Evolutionary conservation across 64 coral and sea anemone species (phyloP).

Genomic region (Orbicella faveolata): DNA sequence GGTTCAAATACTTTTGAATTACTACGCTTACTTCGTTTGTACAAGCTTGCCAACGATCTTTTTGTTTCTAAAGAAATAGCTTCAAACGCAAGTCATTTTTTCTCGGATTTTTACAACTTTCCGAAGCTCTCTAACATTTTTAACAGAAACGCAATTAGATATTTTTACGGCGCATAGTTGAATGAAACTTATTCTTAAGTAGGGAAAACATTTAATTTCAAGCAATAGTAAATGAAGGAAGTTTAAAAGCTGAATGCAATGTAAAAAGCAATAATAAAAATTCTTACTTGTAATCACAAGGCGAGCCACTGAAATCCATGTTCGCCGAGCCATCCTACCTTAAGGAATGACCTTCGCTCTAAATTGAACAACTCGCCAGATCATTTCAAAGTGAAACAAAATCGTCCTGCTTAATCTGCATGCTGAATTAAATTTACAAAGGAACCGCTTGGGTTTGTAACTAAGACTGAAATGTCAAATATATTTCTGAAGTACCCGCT

Average conservation of each 20-base stretch:
- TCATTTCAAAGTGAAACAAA: background rate
- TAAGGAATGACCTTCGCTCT: background rate
- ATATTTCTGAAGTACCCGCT: background rate
- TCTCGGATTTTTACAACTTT: background rate
- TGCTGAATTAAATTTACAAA: constrained; percentile 18
- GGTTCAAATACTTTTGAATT: no score
- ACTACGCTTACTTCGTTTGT: no score
- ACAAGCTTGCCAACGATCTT: background rate
- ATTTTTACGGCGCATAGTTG: no score
- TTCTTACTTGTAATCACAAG: constrained; percentile 10
- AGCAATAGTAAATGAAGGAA: background rate
- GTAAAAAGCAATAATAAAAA: background rate
- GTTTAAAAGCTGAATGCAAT: background rate
- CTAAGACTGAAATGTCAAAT: background rate
- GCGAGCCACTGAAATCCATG: background rate
- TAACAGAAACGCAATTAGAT: background rate
- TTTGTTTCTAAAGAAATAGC: background rate
- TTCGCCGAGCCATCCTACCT: background rate
- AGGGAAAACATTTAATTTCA: background rate
- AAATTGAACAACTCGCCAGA: background rate
- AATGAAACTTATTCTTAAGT: background rate
- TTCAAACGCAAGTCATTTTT: background rate
- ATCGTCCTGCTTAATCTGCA: background rate
- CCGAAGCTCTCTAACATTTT: background rate
- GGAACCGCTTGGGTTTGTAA: background rate